Percentiles rank a stretch among this genome's conserved stretches.
Conservation (phyloP, 1,140 invertebrate species). For the Micrasema minimum region DNA sequence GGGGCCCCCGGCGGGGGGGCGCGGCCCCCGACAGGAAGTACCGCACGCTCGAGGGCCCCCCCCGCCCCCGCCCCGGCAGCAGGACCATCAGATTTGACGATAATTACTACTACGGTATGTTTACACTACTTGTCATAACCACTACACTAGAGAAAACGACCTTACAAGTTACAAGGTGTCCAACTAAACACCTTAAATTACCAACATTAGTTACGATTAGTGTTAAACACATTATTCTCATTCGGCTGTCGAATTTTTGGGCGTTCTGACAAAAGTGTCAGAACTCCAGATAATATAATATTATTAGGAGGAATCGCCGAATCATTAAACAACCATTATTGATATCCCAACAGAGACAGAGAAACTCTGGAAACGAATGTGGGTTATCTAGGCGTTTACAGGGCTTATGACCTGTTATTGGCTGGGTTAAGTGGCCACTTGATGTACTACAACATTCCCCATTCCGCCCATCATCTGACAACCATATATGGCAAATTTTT, state of each 20-base stretch:
- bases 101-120: constrained; percentile 20
- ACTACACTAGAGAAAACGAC: no score
- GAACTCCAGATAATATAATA: background rate
- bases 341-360: no score
- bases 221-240: background rate
- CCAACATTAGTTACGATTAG: background rate
- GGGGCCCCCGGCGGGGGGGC: background rate
- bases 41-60: constrained; percentile 31
- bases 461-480: no score
- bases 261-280: background rate
- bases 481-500: no score
- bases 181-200: background rate
- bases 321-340: no score
- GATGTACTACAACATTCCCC: no score
- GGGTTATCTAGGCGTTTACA: no score
- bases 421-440: no score
- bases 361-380: no score
- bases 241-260: background rate
- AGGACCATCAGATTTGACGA: constrained; percentile 33
- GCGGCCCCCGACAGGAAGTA: constrained; percentile 2
- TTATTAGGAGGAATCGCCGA: no score
- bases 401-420: no score
- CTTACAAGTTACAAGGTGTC: no score
- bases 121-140: background rate
- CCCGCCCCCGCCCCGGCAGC: constrained; percentile 19